These are phyloP conservation scores for Diabrotica balteata DNA, from an alignment of 2,888 invertebrate species.

Conservation along the genomic window DNA sequence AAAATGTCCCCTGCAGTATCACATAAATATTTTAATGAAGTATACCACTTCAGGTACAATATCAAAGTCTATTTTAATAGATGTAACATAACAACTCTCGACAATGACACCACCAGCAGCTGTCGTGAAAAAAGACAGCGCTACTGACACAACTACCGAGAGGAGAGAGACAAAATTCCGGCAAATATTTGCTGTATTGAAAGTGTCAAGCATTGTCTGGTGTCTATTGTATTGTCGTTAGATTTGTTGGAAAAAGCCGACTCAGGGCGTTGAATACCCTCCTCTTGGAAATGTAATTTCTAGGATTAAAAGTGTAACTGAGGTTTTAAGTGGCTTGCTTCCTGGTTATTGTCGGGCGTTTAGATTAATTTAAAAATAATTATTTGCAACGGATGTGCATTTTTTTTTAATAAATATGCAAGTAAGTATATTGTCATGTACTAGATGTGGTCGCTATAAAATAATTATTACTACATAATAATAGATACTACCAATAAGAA, in stretches of 20 bases:
- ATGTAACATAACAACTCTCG: constrained; percentile 57
- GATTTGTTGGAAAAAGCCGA: constrained; percentile 56
- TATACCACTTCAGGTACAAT: constrained; percentile 58
- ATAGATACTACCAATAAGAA: no score
- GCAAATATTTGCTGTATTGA: constrained; percentile 61
- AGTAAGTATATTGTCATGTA: no score
- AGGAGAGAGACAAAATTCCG: constrained; percentile 50
- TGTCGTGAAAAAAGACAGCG: constrained; percentile 45
- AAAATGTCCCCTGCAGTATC: constrained; percentile 53
- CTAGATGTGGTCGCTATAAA: not conserved
- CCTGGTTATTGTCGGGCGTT: constrained; percentile 40
- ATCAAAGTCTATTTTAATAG: constrained; percentile 60
- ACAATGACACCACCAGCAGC: constrained; percentile 58
- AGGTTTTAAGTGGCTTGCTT: constrained; percentile 42
- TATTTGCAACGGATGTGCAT: constrained; percentile 1
- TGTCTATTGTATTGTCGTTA: constrained; percentile 55
- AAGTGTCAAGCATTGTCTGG: constrained; percentile 61
- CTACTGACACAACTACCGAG: constrained; percentile 34
- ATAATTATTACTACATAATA: no score
- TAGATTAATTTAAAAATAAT: constrained; percentile 27
- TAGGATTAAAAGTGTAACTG: constrained; percentile 43
- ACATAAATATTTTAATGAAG: constrained; percentile 61
- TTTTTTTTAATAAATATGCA: not conserved
- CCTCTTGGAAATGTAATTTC: constrained; percentile 45
- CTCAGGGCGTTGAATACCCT: constrained; percentile 36